Evolutionary conservation across 2,888 invertebrate species (phyloP).

Genomic region (Cotesia congregata): DNA sequence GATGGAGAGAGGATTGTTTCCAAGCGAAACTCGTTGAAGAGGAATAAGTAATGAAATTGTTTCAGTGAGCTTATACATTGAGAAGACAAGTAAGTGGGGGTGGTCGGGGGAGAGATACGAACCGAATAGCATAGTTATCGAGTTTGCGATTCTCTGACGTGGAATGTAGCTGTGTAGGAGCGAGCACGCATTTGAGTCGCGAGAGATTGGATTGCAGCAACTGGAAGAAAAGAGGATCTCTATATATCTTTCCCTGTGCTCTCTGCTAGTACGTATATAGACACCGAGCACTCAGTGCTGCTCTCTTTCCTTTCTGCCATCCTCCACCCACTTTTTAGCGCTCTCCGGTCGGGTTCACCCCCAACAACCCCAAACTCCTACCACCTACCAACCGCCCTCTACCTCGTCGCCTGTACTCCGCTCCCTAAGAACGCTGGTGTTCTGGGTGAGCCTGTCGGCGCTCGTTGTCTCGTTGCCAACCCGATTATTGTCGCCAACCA

Average conservation of each 20-base stretch:
- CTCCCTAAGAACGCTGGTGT: too few relatives aligned
- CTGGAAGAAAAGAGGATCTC: constrained; percentile 20
- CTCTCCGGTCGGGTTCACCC: background rate
- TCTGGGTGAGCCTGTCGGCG: background rate
- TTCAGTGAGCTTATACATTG: constrained; percentile 29
- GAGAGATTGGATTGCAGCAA: constrained; percentile 37
- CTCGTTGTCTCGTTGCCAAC: constrained; percentile 36
- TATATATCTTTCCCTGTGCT: background rate
- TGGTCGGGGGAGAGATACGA: constrained; percentile 4
- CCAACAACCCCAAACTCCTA: background rate
- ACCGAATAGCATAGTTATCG: constrained; percentile 38
- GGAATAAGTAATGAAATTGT: constrained; percentile 25
- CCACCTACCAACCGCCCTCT: too few relatives aligned
- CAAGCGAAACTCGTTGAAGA: background rate
- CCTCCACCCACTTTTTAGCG: background rate
- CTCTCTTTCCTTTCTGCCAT: background rate
- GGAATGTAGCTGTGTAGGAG: constrained; percentile 18
- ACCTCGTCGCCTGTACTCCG: too few relatives aligned
- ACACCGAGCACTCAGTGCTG: background rate
- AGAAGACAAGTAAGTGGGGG: constrained; percentile 14
- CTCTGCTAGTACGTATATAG: too few relatives aligned
- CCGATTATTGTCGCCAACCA: constrained; percentile 34
- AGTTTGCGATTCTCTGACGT: constrained; percentile 38
- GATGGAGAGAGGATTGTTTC: constrained; percentile 11
- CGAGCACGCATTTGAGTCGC: constrained; percentile 24